Percentiles rank a stretch among this genome's conserved stretches.
These are phyloP conservation scores for Dicrostonyx torquatus DNA, from an alignment of 2,797 vertebrate species.

Conservation along the genomic window DNA sequence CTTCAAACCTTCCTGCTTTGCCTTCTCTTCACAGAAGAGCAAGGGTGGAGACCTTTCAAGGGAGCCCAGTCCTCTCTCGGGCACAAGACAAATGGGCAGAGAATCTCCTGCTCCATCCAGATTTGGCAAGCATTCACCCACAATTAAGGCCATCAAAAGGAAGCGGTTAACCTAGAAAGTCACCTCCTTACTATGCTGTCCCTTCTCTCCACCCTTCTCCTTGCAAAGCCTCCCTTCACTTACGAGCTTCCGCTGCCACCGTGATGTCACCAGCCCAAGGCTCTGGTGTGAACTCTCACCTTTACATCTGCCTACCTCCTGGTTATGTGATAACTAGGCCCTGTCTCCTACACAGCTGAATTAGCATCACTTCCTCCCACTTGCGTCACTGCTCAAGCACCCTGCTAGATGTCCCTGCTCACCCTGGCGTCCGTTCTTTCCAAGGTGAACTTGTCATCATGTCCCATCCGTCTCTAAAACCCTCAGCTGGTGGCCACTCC, in stretches of 20 bases:
- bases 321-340: background rate
- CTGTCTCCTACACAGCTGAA: background rate
- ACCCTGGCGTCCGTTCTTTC: background rate
- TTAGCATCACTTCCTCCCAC: background rate
- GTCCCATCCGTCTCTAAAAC: background rate
- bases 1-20: background rate
- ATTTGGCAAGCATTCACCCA: background rate
- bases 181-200: background rate
- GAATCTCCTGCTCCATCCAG: background rate
- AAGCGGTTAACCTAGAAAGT: background rate
- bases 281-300: background rate
- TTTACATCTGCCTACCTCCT: background rate
- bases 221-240: background rate
- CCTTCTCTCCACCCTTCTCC: background rate
- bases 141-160: background rate
- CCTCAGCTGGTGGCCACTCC: background rate
- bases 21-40: background rate
- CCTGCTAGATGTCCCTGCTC: background rate
- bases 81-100: background rate
- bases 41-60: background rate
- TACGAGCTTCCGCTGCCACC: background rate
- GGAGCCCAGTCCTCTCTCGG: background rate
- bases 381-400: background rate
- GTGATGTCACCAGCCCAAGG: background rate
- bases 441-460: background rate